These are phyloP conservation scores for Clarias gariepinus DNA, from an alignment of 2,113 vertebrate genomes.

Conservation along the genomic window DNA sequence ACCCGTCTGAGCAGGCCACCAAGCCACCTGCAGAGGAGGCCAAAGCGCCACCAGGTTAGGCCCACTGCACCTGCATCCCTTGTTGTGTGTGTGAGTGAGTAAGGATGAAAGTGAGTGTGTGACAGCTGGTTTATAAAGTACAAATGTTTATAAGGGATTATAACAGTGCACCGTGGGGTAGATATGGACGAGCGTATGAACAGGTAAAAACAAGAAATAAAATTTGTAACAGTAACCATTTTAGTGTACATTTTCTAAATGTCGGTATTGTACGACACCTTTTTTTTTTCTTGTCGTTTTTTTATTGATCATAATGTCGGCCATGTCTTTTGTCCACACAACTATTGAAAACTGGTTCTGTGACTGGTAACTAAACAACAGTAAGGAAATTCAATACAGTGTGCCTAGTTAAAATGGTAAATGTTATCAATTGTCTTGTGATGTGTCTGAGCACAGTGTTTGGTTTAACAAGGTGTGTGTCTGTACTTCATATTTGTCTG, in stretches of 20 bases:
- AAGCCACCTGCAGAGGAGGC: slow-evolving; percentile 56
- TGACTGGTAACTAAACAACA: background rate
- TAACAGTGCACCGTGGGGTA: background rate
- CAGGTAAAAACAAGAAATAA: background rate
- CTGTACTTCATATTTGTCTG: background rate
- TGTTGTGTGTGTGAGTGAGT: background rate
- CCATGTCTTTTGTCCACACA: background rate
- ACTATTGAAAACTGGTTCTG: background rate
- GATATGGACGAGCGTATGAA: background rate
- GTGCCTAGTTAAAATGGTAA: background rate
- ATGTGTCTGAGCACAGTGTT: background rate
- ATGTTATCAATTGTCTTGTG: too few relatives aligned
- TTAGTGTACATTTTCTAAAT: background rate
- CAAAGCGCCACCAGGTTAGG: slow-evolving; percentile 65
- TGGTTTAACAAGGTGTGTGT: background rate
- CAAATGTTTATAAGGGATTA: background rate
- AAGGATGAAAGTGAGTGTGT: background rate
- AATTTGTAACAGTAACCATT: background rate
- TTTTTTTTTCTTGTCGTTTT: background rate
- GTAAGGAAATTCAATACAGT: background rate
- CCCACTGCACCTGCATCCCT: background rate
- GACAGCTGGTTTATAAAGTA: background rate
- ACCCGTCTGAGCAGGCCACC: slow-evolving; percentile 41
- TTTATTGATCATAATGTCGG: background rate
- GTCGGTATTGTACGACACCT: too few relatives aligned